A percentile compares a stretch with the other conserved stretches of the same genome.
phyloP scores from a whole-genome alignment of 2,797 vertebrate species.

The Hylomyscus alleni region DNA sequence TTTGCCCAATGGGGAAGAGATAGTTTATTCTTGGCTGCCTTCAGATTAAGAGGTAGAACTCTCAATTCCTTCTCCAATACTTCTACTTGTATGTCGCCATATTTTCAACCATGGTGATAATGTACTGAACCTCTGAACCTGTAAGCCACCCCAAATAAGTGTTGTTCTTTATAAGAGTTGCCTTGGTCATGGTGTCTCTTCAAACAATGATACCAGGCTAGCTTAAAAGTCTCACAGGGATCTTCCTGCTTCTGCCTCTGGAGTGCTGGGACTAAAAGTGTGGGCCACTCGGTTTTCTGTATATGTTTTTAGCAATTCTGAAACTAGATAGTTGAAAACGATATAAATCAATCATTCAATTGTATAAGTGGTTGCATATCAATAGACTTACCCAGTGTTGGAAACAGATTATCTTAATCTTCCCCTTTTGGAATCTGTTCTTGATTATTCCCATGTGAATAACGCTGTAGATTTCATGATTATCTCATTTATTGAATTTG shows the following conservation, averaged over 20 bases:
- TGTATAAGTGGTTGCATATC: background rate
- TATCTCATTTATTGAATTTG: background rate
- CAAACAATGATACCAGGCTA: background rate
- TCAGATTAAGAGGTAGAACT: background rate
- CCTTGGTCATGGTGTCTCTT: background rate
- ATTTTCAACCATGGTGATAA: background rate
- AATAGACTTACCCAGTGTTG: background rate
- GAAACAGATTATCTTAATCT: background rate
- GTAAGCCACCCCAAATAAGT: background rate
- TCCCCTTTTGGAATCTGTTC: background rate
- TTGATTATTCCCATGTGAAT: background rate
- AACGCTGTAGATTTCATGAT: background rate
- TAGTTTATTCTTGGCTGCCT: background rate
- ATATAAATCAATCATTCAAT: background rate
- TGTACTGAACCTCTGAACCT: background rate
- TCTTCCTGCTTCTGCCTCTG: background rate
- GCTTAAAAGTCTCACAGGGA: background rate
- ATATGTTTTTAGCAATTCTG: slow-evolving; percentile 36
- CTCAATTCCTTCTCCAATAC: background rate
- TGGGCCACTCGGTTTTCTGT: too few relatives aligned
- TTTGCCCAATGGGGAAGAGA: background rate
- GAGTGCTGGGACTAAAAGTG: background rate
- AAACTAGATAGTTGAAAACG: slow-evolving; percentile 70
- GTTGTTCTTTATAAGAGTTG: background rate
- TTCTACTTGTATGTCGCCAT: background rate